phyloP scores from a whole-genome alignment of 1,140 invertebrate species.

The Antheraea mylitta region DNA sequence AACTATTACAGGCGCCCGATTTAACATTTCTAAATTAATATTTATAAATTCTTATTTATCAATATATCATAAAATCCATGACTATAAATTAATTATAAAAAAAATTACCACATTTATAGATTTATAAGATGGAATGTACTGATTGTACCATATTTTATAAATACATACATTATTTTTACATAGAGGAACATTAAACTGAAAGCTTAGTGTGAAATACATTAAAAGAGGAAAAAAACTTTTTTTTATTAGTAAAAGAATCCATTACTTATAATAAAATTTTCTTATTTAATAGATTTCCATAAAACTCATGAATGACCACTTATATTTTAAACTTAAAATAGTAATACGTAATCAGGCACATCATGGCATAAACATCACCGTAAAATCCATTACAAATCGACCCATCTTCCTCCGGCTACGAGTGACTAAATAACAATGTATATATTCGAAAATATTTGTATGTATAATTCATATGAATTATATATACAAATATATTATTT shows the following conservation, averaged over 20 bases:
- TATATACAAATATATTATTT: too few species aligned
- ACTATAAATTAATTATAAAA: neutral
- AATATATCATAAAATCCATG: neutral
- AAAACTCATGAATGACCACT: neutral
- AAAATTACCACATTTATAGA: neutral
- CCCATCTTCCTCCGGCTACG: neutral
- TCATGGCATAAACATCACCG: constrained; percentile 33
- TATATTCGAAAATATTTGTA: too few species aligned
- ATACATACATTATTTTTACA: constrained; percentile 15
- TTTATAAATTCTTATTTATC: neutral
- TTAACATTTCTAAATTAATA: neutral
- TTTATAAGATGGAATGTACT: constrained; percentile 30
- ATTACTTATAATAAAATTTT: too few species aligned
- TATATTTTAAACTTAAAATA: constrained; percentile 13
- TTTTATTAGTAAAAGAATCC: too few species aligned
- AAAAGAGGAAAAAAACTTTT: too few species aligned
- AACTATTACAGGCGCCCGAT: constrained; percentile 27
- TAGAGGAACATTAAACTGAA: constrained; percentile 28
- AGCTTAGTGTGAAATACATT: constrained; percentile 2
- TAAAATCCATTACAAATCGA: neutral
- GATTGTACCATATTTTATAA: constrained; percentile 35
- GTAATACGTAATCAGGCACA: constrained; percentile 41
- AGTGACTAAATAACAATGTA: too few species aligned
- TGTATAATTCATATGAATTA: too few species aligned
- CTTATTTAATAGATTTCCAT: too few species aligned